Base-by-base conservation (phyloP, 2,113 vertebrate species). In the Cephalopterus ornatus region DNA sequence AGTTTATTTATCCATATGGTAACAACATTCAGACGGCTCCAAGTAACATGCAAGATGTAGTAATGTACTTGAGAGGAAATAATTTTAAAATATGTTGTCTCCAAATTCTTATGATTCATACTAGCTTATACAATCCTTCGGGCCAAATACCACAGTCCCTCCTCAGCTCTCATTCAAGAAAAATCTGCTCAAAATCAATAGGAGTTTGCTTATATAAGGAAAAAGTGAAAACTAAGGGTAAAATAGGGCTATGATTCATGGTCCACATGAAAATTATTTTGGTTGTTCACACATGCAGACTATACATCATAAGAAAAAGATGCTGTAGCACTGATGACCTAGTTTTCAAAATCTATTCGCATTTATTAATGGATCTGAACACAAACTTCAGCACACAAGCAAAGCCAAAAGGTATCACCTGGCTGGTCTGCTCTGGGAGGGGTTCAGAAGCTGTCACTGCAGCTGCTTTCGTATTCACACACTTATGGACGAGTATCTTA, bases 1-100 rank as follows among this genome's bases (percentile, higher is more conserved):
- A 77, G 84, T 92, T 95, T 96, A 88, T 94, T 95, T 92, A 76
- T 78, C 87, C 90, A 88, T 95, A 93, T 74, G 94, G 94, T 71
- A 92, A 90, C 77, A 73, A 77, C 52, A 66, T 42, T 75, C 63
- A 80, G 79, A 81, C 15, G 8, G 83, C 81, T 95, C 88, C 74
- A 23, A 88, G 50, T 61, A 91, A 70, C 55, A 67, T 8, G 30
- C 59, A 95, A 67, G 78, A 88, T 44, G 53, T 52, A 88, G 84
- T 44, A 95, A 89, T 13, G 30, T 67, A 44, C 59, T 92, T 88
- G 77, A 97, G 84, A 94, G 75, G 73, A 96, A 94, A 95, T 92
- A 1, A 89, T 97, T 92, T 93, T 76, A 76, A 96, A 95, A 92
- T 79, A 89, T 62, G 92, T 75, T 88, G 74, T 89, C 68, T 88